Evolutionary conservation across 2,888 invertebrate genomes (phyloP), one percentile per base, ranked within the genome.

Genomic region (Theretra japonica): DNA sequence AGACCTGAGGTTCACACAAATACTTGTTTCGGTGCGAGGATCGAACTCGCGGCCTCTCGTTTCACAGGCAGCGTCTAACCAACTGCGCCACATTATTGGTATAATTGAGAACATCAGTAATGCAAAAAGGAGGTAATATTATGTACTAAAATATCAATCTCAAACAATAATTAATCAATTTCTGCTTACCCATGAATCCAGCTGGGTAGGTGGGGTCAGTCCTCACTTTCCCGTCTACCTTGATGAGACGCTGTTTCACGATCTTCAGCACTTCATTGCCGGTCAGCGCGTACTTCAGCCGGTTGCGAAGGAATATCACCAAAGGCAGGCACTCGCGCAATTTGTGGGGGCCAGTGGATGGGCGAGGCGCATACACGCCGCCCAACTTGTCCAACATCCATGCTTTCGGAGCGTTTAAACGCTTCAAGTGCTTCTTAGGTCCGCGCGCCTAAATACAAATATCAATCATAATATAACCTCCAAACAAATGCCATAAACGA

Each of bases 351-450:
- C 99, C 99, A 79, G 98, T 97, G 88, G 98, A 98, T 76, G 99
- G 99, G 86, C 99, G 97, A 77, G 99, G 99, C 81, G 99, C 99
- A 90, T 98, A 99, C 74, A 98, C 98, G 88, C 99, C 99, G 79
- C 99, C 98, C 85, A 99, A 95, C 95, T 99, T 99, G 96, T 99
- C 99, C 96, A 99, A 96, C 99, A 99, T 99, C 99, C 99, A 99
- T 97, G 99, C 98, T 95, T 99, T 99, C 17, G 99, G 99, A 74
- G 99, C 99, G 92, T 98, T 97, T 88, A 99, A 96, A 95, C 99
- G 99, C 97, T 99, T 99, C 96, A 99, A 96, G 95, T 99, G 99
- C 96, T 99, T 99, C 95, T 99, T 99, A 68, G 99, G 99, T 93
- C 99, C 99, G 95, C 99, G 98, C 95, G 98, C 99, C 99, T 98